Conservation (phyloP, 2,113 vertebrate species). For the Spheniscus mendiculus region DNA sequence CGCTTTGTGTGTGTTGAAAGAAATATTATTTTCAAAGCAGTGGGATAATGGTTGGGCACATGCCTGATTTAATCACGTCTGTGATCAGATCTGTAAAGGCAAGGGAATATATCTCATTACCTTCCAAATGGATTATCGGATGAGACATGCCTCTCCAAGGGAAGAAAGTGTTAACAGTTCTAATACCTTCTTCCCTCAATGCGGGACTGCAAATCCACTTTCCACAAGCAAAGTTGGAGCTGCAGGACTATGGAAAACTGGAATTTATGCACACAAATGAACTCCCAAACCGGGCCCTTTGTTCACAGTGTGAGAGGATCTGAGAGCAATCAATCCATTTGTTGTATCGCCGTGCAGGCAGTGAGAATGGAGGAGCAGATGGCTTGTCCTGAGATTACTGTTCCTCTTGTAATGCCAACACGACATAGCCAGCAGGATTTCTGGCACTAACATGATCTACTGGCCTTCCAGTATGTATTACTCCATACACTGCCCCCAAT, state of each 20-base stretch:
- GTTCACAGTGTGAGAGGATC: not conserved
- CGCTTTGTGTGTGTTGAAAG: not conserved
- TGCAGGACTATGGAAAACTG: not conserved
- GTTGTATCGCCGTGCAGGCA: accelerated
- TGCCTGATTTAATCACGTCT: not conserved
- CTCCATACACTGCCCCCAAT: accelerated
- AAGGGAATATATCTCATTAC: not conserved
- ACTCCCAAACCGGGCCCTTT: not conserved
- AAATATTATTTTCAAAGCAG: not conserved
- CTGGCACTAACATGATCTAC: not conserved
- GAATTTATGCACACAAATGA: not conserved
- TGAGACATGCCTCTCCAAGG: not conserved
- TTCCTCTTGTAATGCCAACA: not conserved
- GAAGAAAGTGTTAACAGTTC: not conserved
- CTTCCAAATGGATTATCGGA: not conserved
- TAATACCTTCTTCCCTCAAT: not conserved
- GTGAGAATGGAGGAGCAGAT: not conserved
- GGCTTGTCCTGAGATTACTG: not conserved
- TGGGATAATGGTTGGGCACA: not conserved
- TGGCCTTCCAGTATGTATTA: not conserved
- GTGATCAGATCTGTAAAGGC: not conserved
- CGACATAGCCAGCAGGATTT: not conserved
- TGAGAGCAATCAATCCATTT: not conserved
- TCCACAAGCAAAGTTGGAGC: not conserved
- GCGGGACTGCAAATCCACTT: not conserved